phyloP scores from a whole-genome alignment of 2,113 vertebrate genomes.

The Telmatochromis bifrenatus region DNA sequence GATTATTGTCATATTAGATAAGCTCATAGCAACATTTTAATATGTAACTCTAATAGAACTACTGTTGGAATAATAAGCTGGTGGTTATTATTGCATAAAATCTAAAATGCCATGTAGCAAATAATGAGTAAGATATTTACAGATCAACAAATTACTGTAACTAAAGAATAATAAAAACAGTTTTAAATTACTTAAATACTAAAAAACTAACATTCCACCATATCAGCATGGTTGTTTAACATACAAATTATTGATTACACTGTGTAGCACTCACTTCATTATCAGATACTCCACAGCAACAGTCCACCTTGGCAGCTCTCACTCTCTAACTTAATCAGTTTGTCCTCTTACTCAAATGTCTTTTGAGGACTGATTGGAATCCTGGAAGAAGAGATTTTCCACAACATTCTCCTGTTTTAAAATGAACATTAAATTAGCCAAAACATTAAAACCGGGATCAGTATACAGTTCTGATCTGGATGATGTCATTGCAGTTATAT shows the following conservation, averaged over 20 bases:
- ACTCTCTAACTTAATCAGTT: background rate
- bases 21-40: background rate
- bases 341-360: background rate
- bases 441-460: background rate
- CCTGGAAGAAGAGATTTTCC: background rate
- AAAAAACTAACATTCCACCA: background rate
- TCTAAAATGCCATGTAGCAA: background rate
- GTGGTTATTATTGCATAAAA: background rate
- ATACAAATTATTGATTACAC: background rate
- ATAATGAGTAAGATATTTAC: background rate
- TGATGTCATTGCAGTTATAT: background rate
- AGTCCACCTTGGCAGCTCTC: background rate
- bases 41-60: background rate
- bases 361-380: background rate
- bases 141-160: background rate
- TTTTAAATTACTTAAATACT: background rate
- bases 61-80: background rate
- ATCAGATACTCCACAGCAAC: background rate
- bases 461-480: background rate
- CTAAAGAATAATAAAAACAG: background rate
- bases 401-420: background rate
- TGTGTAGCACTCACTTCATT: background rate
- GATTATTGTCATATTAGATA: background rate
- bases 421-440: background rate
- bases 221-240: background rate